Percentiles rank a stretch among this genome's conserved stretches.
phyloP scores from a whole-genome alignment of 1,140 invertebrate species.

The Paraescarpia echinospica region DNA sequence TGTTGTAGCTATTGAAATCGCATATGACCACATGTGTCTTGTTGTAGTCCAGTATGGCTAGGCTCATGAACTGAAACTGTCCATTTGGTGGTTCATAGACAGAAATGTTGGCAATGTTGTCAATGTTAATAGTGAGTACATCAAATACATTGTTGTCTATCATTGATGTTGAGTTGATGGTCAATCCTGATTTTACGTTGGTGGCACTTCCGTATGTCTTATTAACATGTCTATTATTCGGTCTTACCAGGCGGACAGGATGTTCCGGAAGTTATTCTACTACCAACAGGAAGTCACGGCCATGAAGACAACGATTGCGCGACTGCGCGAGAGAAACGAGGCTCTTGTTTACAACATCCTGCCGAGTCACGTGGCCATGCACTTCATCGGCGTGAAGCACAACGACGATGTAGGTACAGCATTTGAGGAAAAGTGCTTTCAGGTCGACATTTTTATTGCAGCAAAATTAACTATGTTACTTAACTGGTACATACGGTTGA shows the following conservation, averaged over 20 bases:
- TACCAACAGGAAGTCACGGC: conserved; percentile 17
- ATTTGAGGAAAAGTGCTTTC: not conserved
- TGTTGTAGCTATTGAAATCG: no score
- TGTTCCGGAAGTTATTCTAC: conserved; percentile 20
- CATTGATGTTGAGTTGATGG: no score
- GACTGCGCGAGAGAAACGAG: conserved; percentile 23
- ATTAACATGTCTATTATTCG: not conserved
- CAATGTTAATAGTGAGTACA: no score
- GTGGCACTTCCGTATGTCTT: no score
- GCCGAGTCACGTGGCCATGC: conserved; percentile 84
- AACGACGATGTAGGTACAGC: conserved; percentile 8
- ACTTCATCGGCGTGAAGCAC: conserved; percentile 68
- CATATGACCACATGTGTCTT: no score
- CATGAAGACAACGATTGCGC: conserved; percentile 16
- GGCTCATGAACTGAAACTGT: no score
- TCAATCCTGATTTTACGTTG: no score
- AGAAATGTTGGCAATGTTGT: no score
- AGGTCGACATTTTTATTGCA: not conserved
- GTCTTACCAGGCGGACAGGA: conserved; percentile 10
- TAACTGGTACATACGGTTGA: not conserved
- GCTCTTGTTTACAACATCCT: conserved; percentile 83
- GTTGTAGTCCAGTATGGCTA: no score
- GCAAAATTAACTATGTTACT: not conserved
- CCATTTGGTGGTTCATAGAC: no score
- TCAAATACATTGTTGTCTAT: no score